Evolutionary conservation across 2,888 invertebrate species (phyloP).

Genomic region (Cephalotes varians): DNA sequence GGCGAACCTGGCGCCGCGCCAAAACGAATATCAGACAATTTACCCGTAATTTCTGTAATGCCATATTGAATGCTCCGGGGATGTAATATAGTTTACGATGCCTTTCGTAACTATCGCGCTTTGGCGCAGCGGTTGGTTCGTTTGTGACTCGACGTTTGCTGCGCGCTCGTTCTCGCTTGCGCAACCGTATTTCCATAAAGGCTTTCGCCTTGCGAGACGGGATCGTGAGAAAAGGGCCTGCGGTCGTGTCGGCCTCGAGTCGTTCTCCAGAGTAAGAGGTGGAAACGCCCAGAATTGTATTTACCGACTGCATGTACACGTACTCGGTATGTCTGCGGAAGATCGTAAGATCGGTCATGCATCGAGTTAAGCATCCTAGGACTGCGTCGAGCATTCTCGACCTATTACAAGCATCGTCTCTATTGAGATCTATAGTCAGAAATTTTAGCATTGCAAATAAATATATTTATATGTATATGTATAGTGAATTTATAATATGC

Average conservation of each 20-base stretch:
- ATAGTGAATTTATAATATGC: background rate
- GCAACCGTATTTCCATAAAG: conserved; percentile 56
- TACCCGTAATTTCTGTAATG: conserved; percentile 49
- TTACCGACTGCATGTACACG: conserved; percentile 37
- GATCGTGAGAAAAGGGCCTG: conserved; percentile 68
- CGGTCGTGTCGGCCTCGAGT: conserved; percentile 47
- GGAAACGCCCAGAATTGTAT: conserved; percentile 50
- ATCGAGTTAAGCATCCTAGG: conserved; percentile 26
- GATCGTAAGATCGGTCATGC: conserved; percentile 38
- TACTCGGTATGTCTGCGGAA: conserved; percentile 20
- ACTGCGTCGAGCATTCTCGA: background rate
- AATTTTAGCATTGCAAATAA: background rate
- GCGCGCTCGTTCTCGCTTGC: conserved; percentile 32
- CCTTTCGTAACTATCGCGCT: conserved; percentile 42
- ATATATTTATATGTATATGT: background rate
- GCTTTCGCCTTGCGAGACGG: conserved; percentile 37
- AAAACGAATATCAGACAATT: conserved; percentile 52
- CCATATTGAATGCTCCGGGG: conserved; percentile 44
- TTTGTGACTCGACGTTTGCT: conserved; percentile 43
- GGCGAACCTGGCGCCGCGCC: conserved; percentile 42
- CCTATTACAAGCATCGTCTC: background rate
- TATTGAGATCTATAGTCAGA: background rate
- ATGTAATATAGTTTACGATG: conserved; percentile 45
- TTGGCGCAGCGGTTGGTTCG: conserved; percentile 10
- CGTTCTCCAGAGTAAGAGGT: conserved; percentile 57